Evolutionary conservation across 2,797 vertebrate species (phyloP).

Genomic region (Helarctos malayanus): DNA sequence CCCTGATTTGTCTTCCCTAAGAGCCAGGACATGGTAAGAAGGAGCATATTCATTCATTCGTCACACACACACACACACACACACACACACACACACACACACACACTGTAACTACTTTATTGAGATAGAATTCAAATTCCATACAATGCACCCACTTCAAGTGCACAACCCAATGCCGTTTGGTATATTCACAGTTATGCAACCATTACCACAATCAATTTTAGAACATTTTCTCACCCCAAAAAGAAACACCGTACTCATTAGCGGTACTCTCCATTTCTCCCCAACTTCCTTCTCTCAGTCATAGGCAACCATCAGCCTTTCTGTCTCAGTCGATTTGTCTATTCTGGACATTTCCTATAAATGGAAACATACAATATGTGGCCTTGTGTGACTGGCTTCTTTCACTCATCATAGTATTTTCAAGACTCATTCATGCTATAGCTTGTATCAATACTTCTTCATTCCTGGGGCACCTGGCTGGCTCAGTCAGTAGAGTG

Average conservation of each 20-base stretch:
- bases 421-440: background rate
- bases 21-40: background rate
- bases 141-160: background rate
- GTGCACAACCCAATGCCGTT: background rate
- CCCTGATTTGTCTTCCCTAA: background rate
- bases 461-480: background rate
- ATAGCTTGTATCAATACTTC: background rate
- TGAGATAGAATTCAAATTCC: background rate
- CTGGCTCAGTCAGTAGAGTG: background rate
- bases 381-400: background rate
- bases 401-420: background rate
- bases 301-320: background rate
- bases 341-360: background rate
- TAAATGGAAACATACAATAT: background rate
- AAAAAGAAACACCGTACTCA: background rate
- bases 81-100: background rate
- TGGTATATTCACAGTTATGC: background rate
- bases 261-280: background rate
- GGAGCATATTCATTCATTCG: background rate
- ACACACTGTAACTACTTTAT: background rate
- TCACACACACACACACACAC: too few species aligned
- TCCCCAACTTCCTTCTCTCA: background rate
- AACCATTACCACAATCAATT: background rate
- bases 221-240: background rate
- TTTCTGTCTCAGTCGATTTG: background rate